Conservation (phyloP, 2,113 vertebrate species). For the Microcebus lehilahytsara region DNA sequence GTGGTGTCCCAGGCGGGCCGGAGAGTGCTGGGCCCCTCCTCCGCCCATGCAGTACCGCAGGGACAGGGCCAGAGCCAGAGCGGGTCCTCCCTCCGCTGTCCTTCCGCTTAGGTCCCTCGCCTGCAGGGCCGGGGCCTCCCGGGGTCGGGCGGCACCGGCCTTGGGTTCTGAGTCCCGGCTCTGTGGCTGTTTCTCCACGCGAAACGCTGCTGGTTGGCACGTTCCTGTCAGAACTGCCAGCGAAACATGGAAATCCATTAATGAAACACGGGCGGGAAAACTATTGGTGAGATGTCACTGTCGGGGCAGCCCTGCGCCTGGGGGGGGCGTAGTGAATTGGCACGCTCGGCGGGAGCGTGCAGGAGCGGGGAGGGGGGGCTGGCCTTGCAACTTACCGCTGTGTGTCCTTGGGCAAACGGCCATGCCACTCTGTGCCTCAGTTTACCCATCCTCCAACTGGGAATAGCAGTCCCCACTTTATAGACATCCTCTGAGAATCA, state of each 20-base stretch:
- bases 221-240: not conserved
- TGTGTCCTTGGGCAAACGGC: not conserved
- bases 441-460: not conserved
- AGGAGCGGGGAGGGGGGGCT: too few species aligned
- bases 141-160: not conserved
- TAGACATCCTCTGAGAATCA: not conserved
- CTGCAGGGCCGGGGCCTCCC: not conserved
- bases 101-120: not conserved
- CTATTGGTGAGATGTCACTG: not conserved
- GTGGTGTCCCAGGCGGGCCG: not conserved
- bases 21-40: not conserved
- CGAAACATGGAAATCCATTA: slow-evolving; percentile 25
- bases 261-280: not conserved
- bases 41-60: not conserved
- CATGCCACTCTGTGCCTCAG: not conserved
- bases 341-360: too few species aligned
- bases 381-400: not conserved
- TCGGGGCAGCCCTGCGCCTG: not conserved
- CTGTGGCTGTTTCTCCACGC: not conserved
- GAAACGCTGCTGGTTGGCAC: not conserved
- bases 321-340: too few species aligned
- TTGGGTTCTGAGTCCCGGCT: not conserved
- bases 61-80: not conserved
- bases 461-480: not conserved
- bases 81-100: not conserved